Evolutionary conservation across 2,888 invertebrate species (phyloP), one percentile per base, ranked within the genome.

Genomic region (Lymantria dispar): DNA sequence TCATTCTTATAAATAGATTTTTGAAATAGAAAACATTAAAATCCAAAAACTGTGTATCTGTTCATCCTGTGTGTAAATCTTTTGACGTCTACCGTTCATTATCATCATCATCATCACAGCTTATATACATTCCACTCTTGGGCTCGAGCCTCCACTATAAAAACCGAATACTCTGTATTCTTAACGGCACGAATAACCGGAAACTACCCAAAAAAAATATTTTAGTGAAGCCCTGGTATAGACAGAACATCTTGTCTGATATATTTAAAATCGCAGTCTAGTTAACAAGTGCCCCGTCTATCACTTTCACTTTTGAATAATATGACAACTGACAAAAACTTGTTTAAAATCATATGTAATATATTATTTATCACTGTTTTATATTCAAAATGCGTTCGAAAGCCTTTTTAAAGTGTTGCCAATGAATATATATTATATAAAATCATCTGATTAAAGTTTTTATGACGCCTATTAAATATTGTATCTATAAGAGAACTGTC

Each of bases 251-350:
- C 13, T 40, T 40, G 7, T 30, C 48, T 62, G 64, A 62, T 56
- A 62, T 62, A 64, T 66, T 60, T 41, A 60, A 66, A 38, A 10
- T 56, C 50, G 43, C 54, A 56, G 45, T 48, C 64, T 56, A 56
- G 55, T 62, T 62, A 62, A 39, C 47, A 33, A 39, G 41, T 47
- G 47, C 52, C n/a, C 7, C 8, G 11, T 11, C 43, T 7, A 42
- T 52, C 64, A 65, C 64, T 65, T 65, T 65, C 64, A 66, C 66
- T 62, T 53, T 43, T 51, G 22, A 64, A 63, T 58, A 50, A 58
- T 56, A 52, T 52, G 52, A 52, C 58, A 39, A 40, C 15, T 41
- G 54, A 29, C 47, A 54, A 2, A 38, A n/a, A 38, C 38, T 12
- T 12, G 38, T 29, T 50, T 52, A 58, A 56, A 57, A 56, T 52